Evolutionary conservation across 92 coral and sea anemone genomes (phyloP).

Genomic region (Phenganax subtilis): DNA sequence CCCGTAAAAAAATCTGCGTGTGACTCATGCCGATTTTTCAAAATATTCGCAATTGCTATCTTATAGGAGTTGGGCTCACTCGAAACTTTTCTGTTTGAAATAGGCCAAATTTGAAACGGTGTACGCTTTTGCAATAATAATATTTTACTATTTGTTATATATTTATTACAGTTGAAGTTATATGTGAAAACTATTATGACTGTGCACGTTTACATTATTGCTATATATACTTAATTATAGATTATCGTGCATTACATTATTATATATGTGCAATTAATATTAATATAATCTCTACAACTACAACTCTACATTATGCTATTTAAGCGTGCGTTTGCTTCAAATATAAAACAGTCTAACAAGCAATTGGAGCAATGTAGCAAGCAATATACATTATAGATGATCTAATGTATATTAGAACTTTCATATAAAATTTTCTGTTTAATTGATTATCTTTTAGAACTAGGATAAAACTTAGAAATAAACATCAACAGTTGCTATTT

Average conservation of each 20-base stretch:
- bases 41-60: background rate
- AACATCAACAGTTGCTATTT: too few species aligned
- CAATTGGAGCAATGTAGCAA: background rate
- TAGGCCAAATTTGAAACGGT: background rate
- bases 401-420: too few species aligned
- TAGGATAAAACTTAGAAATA: too few species aligned
- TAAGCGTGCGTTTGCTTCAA: background rate
- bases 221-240: constrained; percentile 4
- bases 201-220: constrained; percentile 8
- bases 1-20: background rate
- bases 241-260: constrained; percentile 11
- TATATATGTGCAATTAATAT: background rate
- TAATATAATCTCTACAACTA: background rate
- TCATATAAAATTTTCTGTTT: too few species aligned
- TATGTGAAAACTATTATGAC: background rate
- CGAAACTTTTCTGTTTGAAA: background rate
- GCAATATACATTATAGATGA: background rate
- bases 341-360: background rate
- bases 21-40: background rate
- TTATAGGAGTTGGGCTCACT: too few species aligned
- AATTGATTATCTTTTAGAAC: too few species aligned
- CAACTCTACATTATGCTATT: background rate
- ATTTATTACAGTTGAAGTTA: background rate
- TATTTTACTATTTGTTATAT: background rate
- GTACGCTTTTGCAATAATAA: background rate